Conservation (phyloP, 2,888 invertebrate genomes). For the Sphaerophoria rueppellii region DNA sequence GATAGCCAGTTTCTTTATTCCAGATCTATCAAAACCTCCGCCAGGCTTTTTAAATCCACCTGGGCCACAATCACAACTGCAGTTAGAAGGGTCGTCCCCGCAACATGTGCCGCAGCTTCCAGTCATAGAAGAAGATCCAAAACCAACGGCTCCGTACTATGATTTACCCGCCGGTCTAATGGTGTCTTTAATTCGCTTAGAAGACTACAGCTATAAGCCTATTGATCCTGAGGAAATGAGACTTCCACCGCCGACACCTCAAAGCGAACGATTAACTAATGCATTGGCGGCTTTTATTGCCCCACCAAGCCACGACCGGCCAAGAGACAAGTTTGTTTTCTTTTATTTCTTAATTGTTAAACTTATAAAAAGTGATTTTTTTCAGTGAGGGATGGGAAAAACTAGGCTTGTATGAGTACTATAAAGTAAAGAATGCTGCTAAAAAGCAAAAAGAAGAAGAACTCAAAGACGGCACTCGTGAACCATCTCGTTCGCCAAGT, state of each 20-base stretch:
- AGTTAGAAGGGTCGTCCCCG: conserved; percentile 12
- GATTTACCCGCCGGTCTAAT: conserved; percentile 98
- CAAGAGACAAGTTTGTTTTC: conserved; percentile 90
- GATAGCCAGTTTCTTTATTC: conserved; percentile 86
- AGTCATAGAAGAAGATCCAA: conserved; percentile 87
- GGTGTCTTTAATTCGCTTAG: conserved; percentile 97
- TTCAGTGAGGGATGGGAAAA: conserved; percentile 98
- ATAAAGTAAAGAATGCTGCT: conserved; percentile 96
- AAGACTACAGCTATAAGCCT: conserved; percentile 94
- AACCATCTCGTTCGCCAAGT: conserved; percentile 89
- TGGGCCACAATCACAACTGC: conserved; percentile 68
- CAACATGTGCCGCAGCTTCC: conserved; percentile 59
- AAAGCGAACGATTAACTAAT: conserved; percentile 94
- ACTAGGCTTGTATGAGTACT: conserved; percentile 98
- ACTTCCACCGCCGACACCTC: conserved; percentile 97
- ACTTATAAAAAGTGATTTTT: not conserved
- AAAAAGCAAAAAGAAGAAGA: conserved; percentile 94
- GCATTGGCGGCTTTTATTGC: conserved; percentile 98
- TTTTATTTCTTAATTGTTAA: not conserved
- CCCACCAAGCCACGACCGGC: conserved; percentile 96
- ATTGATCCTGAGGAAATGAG: conserved; percentile 95
- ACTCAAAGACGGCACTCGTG: conserved; percentile 87
- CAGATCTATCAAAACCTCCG: conserved; percentile 93
- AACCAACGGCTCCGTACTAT: conserved; percentile 97
- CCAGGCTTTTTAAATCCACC: conserved; percentile 86